phyloP scores from a whole-genome alignment of 2,797 vertebrate genomes.

The Sebastiscus albofasciatus region DNA sequence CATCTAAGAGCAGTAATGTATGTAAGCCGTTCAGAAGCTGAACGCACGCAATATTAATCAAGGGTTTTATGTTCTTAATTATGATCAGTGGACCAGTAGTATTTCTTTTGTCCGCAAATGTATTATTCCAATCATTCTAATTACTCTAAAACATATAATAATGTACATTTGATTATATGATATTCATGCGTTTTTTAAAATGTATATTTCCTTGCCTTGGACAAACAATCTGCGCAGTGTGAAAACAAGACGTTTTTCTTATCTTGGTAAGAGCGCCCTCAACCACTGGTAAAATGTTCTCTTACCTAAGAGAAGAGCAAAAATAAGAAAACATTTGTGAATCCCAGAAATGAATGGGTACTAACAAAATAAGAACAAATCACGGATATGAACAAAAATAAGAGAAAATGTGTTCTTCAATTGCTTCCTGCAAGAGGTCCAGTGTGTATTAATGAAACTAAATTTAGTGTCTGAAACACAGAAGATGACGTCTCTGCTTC shows the following conservation, averaged over 20 bases:
- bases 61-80: background rate
- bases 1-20: background rate
- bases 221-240: background rate
- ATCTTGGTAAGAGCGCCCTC: no score
- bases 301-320: background rate
- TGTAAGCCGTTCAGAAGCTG: background rate
- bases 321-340: background rate
- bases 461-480: background rate
- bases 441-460: background rate
- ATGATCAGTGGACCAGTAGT: background rate
- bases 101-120: no score
- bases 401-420: background rate
- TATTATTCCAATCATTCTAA: no score
- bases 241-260: background rate
- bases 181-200: background rate
- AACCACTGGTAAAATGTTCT: background rate
- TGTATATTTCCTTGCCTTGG: background rate
- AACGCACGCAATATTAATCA: background rate
- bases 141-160: background rate
- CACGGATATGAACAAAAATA: background rate
- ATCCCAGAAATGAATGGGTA: background rate
- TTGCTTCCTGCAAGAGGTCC: background rate
- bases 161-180: background rate
- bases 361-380: background rate
- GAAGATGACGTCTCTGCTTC: background rate